Percentiles rank a stretch among this genome's conserved stretches.
phyloP scores from a whole-genome alignment of 1,140 invertebrate genomes.

The Drosophila setifemur region DNA sequence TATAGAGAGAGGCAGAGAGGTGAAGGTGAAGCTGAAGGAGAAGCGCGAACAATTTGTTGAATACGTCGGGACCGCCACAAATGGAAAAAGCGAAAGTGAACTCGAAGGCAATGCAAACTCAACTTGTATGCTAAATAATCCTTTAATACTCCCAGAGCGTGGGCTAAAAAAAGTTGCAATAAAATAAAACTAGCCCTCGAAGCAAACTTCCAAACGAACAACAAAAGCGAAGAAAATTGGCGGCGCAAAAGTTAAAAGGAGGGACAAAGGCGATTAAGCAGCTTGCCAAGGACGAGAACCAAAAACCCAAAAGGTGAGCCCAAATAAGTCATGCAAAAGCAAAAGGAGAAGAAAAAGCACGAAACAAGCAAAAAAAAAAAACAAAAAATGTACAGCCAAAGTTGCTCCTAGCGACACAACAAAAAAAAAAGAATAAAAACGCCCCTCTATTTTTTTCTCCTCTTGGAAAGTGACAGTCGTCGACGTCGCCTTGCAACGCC shows the following conservation, averaged over 20 bases:
- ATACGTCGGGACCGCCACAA: slow-evolving; percentile 39
- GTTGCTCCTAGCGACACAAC: slow-evolving; percentile 38
- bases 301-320: slow-evolving; percentile 64
- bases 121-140: slow-evolving; percentile 16
- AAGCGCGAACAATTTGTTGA: slow-evolving; percentile 77
- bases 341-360: slow-evolving; percentile 18
- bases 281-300: slow-evolving; percentile 46
- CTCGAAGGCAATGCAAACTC: slow-evolving; percentile 45
- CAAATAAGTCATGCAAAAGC: slow-evolving; percentile 75
- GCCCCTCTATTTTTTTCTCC: slow-evolving; percentile 67
- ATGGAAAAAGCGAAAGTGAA: slow-evolving; percentile 52
- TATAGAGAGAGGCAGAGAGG: slow-evolving; percentile 26
- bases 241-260: slow-evolving; percentile 77
- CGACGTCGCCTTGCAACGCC: slow-evolving; percentile 53
- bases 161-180: slow-evolving; percentile 43
- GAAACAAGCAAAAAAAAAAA: slow-evolving; percentile 21
- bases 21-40: slow-evolving; percentile 48
- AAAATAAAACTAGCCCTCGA: slow-evolving; percentile 15
- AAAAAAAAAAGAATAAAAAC: slow-evolving; percentile 29
- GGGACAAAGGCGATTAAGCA: slow-evolving; percentile 74
- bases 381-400: slow-evolving; percentile 40
- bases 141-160: slow-evolving; percentile 8
- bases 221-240: slow-evolving; percentile 53
- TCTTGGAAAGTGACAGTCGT: slow-evolving; percentile 77
- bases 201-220: slow-evolving; percentile 33